These are phyloP conservation scores for Heliconius eleuchia DNA, from an alignment of 1,140 invertebrate species.

Conservation along the genomic window DNA sequence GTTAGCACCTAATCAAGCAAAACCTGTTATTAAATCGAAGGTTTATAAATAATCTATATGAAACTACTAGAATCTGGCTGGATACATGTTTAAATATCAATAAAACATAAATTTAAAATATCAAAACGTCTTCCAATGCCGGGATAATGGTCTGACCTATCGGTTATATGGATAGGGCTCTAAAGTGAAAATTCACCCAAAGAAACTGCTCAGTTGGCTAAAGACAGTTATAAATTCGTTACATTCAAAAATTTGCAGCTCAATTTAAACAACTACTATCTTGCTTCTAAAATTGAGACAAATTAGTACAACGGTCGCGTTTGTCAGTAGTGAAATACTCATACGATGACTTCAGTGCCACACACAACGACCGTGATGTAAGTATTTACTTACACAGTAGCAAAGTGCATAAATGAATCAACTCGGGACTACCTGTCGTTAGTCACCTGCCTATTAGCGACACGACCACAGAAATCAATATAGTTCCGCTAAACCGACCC, in stretches of 20 bases:
- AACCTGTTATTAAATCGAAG: neutral
- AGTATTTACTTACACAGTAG: neutral
- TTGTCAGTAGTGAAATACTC: neutral
- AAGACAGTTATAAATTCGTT: too few species aligned
- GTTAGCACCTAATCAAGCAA: neutral
- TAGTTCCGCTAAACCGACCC: slow-evolving; percentile 37
- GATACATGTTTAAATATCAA: too few species aligned
- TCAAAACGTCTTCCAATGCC: too few species aligned
- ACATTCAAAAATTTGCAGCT: too few species aligned
- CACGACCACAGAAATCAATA: slow-evolving; percentile 36
- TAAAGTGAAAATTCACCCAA: too few species aligned
- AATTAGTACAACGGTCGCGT: neutral
- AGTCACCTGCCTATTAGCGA: slow-evolving; percentile 32
- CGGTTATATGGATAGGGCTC: too few species aligned
- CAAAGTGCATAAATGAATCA: slow-evolving; percentile 5
- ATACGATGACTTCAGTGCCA: neutral
- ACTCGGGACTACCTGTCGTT: slow-evolving; percentile 3
- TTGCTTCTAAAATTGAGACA: neutral
- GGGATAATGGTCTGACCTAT: too few species aligned
- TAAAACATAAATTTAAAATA: too few species aligned
- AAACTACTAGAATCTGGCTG: neutral
- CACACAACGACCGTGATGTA: neutral
- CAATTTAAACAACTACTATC: too few species aligned
- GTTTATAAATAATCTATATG: neutral
- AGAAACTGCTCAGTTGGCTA: too few species aligned